Conservation (phyloP, 37 sponge, comb jelly and placozoan species). For the Chondrilla cf. caribensis region DNA sequence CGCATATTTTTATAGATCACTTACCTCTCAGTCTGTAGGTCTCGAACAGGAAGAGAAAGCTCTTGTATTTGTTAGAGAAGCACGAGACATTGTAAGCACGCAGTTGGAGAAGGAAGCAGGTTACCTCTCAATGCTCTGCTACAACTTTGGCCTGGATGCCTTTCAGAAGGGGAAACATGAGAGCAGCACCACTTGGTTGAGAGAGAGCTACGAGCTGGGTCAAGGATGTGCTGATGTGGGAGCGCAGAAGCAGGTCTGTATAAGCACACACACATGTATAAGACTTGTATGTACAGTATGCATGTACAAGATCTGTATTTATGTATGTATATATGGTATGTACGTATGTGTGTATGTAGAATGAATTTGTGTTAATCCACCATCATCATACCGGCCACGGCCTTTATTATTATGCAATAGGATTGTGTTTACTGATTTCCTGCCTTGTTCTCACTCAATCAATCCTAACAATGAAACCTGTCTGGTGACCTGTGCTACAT, state of each 20-base stretch:
- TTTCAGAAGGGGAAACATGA: constrained; percentile 60
- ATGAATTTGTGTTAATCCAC: too few relatives aligned
- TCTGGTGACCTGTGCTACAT: too few relatives aligned
- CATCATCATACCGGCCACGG: background rate
- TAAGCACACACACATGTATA: background rate
- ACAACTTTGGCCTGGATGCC: constrained; percentile 83
- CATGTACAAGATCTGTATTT: background rate
- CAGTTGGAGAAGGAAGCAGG: constrained; percentile 52
- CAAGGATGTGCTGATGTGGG: constrained; percentile 40
- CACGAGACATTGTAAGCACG: constrained; percentile 36
- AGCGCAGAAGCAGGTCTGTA: constrained; percentile 54
- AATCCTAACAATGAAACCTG: too few relatives aligned
- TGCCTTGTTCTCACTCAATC: too few relatives aligned
- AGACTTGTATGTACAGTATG: background rate
- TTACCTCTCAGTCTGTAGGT: constrained; percentile 31
- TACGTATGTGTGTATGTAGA: background rate
- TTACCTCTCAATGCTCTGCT: constrained; percentile 83
- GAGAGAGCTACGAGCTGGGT: constrained; percentile 92
- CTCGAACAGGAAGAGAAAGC: constrained; percentile 45
- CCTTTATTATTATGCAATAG: too few relatives aligned
- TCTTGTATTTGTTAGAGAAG: constrained; percentile 30
- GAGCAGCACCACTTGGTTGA: constrained; percentile 69
- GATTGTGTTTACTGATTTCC: too few relatives aligned
- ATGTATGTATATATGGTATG: background rate
- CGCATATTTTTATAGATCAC: background rate